A percentile compares a stretch with the other conserved stretches of the same genome.
Evolutionary conservation across 2,888 invertebrate species (phyloP).

Genomic region (Carterocephalus palaemon): DNA sequence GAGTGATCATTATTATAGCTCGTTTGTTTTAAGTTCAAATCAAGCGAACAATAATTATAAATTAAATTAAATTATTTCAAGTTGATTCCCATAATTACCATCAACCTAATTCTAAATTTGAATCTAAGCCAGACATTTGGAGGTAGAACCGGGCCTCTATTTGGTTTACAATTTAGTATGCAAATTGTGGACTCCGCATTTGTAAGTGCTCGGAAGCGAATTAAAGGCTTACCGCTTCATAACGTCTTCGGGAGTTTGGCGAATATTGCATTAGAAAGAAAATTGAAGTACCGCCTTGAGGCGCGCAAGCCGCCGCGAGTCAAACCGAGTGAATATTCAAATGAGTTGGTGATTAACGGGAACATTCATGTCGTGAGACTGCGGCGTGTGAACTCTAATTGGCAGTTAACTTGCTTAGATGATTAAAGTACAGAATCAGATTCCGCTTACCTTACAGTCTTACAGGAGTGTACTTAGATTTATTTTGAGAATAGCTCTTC

Average conservation of each 20-base stretch:
- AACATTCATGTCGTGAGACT: conserved; percentile 44
- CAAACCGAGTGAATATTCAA: conserved; percentile 57
- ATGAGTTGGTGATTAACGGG: conserved; percentile 53
- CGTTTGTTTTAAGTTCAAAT: too few relatives aligned
- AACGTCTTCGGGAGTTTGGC: conserved; percentile 44
- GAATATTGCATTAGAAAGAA: conserved; percentile 49
- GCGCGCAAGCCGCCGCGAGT: conserved; percentile 37
- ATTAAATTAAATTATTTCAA: too few relatives aligned
- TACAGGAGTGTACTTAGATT: too few relatives aligned
- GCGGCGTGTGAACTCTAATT: conserved; percentile 39
- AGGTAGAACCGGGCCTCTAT: conserved; percentile 43
- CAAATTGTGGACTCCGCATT: conserved; percentile 58
- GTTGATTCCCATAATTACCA: too few relatives aligned
- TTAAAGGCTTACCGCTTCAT: conserved; percentile 52
- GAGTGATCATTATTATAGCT: too few relatives aligned
- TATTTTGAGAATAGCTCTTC: too few relatives aligned
- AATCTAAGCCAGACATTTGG: conserved; percentile 52
- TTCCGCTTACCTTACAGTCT: too few relatives aligned
- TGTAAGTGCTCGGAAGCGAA: conserved; percentile 53
- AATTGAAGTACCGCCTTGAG: conserved; percentile 41
- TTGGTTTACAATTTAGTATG: conserved; percentile 66
- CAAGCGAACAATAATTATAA: too few relatives aligned
- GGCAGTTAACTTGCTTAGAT: conserved; percentile 43
- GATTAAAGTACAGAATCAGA: conserved; percentile 5
- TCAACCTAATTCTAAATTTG: neutral